Percentiles rank a stretch among this genome's conserved stretches.
phyloP scores from a whole-genome alignment of 2,888 invertebrate species.

The Epirrita christyi region DNA sequence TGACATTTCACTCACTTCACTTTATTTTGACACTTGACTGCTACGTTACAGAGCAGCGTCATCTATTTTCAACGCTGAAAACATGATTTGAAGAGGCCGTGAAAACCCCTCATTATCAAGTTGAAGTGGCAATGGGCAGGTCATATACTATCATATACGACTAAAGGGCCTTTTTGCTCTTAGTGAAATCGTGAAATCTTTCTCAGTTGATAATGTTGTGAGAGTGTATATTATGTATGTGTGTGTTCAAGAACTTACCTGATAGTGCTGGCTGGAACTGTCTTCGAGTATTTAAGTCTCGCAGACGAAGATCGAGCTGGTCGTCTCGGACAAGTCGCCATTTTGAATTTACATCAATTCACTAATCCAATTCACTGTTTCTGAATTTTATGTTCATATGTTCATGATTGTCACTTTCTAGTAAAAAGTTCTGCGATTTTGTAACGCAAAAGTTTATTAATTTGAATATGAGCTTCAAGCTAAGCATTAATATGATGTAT shows the following conservation, averaged over 20 bases:
- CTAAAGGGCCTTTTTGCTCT: no score
- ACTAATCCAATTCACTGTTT: constrained; percentile 25
- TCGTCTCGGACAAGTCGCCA: constrained; percentile 73
- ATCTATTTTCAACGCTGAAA: no score
- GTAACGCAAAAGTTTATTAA: background rate
- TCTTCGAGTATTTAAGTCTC: constrained; percentile 76
- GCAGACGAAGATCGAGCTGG: constrained; percentile 67
- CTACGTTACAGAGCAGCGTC: no score
- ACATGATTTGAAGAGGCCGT: no score
- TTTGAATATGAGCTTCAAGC: constrained; percentile 1
- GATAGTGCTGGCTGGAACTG: constrained; percentile 71
- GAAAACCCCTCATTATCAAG: no score
- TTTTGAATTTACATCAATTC: constrained; percentile 37
- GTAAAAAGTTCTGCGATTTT: constrained; percentile 35
- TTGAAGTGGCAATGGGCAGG: no score
- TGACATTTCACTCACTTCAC: no score
- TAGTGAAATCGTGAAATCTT: no score
- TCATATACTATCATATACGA: no score
- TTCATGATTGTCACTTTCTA: constrained; percentile 44
- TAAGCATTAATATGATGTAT: constrained; percentile 9
- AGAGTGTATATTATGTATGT: no score
- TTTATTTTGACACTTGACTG: no score
- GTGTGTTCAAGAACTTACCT: constrained; percentile 53
- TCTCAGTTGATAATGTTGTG: no score
- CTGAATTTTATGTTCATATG: constrained; percentile 16